Evolutionary conservation across 2,888 invertebrate species (phyloP), one percentile per base, ranked within the genome.

Genomic region (Drosophila prostipennis): DNA sequence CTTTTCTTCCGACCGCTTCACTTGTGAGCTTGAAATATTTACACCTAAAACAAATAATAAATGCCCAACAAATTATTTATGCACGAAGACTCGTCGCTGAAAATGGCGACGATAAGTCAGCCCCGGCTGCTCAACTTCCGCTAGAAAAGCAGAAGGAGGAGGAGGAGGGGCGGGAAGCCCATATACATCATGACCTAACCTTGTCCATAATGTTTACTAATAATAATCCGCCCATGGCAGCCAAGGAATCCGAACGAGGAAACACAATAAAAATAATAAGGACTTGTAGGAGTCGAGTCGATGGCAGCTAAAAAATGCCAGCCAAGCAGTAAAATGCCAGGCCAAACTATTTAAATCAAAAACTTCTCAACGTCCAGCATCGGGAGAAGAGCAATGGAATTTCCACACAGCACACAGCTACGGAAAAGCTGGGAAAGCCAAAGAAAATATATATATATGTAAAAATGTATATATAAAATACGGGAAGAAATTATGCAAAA

Each of bases 11-110:
- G 59, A 45, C 57, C 29, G 52, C 43, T 74, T 76, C 69, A 86
- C 67, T 75, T 80, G 79, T 89, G 87, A 89, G 89, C 84, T 87
- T 81, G 81, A 87, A 80, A 79, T 87, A 87, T 87, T 85, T 84
- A 84, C 89, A 89, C 87, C 85, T 89, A 77, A 76, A 75, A 76
- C 70, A 82, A 87, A 87, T 77, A 87, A 82, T 87, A 85, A 82
- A 82, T 87, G 72, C 80, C 69, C 63, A 85, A 85, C 85, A 82
- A 87, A 80, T 84, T 87, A 84, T 79, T 82, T 77, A 75, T 86
- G 75, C 88, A 87, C 73, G 72, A 78, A 80, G 74, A 77, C 72
- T 55, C 72, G 58, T 85, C 72, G 77, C 55, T 80, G 72, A 72
- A 63, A 82, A 85, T 87, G 77, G 77, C 73, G 78, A 87, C 89